phyloP scores from a whole-genome alignment of 2,888 invertebrate genomes.

The Lasioglossum calceatum region DNA sequence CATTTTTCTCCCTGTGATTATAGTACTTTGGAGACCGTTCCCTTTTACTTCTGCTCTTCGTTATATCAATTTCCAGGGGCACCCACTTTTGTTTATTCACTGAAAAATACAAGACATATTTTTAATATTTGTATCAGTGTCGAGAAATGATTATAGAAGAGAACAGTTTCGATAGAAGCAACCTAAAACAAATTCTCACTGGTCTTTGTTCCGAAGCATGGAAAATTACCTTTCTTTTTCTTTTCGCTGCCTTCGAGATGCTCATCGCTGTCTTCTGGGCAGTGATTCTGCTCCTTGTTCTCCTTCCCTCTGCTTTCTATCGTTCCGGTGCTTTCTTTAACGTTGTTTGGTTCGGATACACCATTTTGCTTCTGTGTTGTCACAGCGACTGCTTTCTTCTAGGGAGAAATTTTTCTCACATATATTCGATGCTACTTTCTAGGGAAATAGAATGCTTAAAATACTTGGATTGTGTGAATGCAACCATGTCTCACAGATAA shows the following conservation, averaged over 20 bases:
- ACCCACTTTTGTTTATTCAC: conserved; percentile 94
- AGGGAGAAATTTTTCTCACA: conserved; percentile 48
- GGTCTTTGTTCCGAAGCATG: not conserved
- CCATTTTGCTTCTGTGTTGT: conserved; percentile 85
- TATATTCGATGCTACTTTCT: not conserved
- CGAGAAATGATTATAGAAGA: not conserved
- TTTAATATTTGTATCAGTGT: not conserved
- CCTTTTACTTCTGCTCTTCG: conserved; percentile 88
- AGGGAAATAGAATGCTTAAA: not conserved
- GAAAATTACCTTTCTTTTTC: conserved; percentile 83
- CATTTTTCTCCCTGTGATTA: conserved; percentile 81
- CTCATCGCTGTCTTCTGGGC: conserved; percentile 84
- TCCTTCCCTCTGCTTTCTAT: conserved; percentile 80
- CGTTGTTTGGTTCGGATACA: conserved; percentile 75
- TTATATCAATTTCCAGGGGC: conserved; percentile 94
- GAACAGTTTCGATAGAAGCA: not conserved
- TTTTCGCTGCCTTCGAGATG: conserved; percentile 82
- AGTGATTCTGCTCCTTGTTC: conserved; percentile 81
- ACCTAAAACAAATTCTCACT: not conserved
- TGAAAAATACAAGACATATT: conserved; percentile 67
- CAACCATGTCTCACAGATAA: not conserved
- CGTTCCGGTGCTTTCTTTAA: conserved; percentile 73
- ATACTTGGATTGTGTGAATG: conserved; percentile 41
- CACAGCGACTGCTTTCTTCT: conserved; percentile 74
- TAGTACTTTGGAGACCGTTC: conserved; percentile 86